Evolutionary conservation across 2,797 vertebrate genomes (phyloP).

Genomic region (Silurus lanzhouensis): DNA sequence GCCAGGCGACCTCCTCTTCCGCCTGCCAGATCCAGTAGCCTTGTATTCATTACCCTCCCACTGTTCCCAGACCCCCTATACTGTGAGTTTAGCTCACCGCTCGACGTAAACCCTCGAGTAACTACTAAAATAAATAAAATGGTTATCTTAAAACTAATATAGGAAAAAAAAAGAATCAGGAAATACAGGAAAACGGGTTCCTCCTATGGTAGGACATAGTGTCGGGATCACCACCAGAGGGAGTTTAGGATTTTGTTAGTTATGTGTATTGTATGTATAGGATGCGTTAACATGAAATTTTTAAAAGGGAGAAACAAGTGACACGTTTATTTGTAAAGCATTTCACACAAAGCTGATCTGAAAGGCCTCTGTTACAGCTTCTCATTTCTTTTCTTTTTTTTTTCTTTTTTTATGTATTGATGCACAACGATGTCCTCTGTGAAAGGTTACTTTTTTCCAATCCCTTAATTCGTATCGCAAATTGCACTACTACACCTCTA

Average conservation of each 20-base stretch:
- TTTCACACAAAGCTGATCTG: conserved; percentile 21
- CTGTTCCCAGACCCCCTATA: conserved; percentile 8
- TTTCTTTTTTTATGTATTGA: not conserved
- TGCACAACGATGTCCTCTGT: not conserved
- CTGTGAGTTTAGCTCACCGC: conserved; percentile 63
- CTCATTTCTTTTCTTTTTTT: conserved; percentile 10
- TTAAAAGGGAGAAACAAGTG: conserved; percentile 2
- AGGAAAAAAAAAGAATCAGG: conserved; percentile 12
- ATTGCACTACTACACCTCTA: not conserved
- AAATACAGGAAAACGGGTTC: conserved; percentile 71
- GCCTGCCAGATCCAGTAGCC: conserved; percentile 97
- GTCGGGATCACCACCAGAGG: conserved; percentile 48
- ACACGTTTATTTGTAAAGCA: conserved; percentile 23
- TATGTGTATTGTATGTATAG: conserved; percentile 21
- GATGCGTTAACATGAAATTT: conserved; percentile 33
- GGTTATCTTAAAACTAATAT: conserved; percentile 48
- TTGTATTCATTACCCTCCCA: not conserved
- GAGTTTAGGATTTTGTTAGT: conserved; percentile 35
- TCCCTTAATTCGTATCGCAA: not conserved
- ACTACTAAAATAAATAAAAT: conserved; percentile 48
- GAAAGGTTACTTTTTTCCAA: not conserved
- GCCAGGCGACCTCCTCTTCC: conserved; percentile 93
- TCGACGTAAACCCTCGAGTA: conserved; percentile 38
- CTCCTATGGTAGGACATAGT: conserved; percentile 90
- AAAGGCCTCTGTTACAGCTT: conserved; percentile 5